These are phyloP conservation scores for Conus ventricosus DNA, from an alignment of 1,140 invertebrate genomes.

Conservation along the genomic window DNA sequence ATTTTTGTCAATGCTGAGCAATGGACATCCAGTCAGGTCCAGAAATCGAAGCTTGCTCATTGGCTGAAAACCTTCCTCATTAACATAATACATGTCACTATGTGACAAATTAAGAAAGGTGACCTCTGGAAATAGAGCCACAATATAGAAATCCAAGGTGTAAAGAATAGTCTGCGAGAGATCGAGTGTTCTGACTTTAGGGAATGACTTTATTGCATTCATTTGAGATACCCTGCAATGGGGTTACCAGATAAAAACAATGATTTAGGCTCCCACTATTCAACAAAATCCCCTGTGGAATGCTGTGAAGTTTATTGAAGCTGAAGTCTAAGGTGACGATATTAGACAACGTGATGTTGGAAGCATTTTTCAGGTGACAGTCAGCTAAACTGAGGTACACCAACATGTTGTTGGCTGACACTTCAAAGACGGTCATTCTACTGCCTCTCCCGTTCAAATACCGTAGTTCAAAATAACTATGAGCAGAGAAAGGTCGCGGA, in stretches of 20 bases:
- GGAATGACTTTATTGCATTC: neutral
- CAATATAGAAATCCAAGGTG: too few species aligned
- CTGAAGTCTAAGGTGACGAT: neutral
- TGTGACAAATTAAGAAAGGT: conserved; percentile 12
- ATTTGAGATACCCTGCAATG: neutral
- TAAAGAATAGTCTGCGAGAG: too few species aligned
- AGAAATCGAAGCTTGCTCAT: conserved; percentile 16
- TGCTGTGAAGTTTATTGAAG: neutral
- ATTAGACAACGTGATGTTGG: neutral
- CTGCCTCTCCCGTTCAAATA: neutral
- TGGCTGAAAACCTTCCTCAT: neutral
- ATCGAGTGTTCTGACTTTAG: too few species aligned
- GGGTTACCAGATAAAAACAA: neutral
- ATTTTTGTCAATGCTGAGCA: conserved; percentile 16
- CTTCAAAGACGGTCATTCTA: neutral
- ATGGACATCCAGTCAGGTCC: conserved; percentile 34
- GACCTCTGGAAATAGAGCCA: neutral
- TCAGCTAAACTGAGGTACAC: too few species aligned
- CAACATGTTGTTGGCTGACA: too few species aligned
- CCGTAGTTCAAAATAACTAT: neutral
- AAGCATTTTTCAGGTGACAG: neutral
- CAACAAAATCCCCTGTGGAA: neutral
- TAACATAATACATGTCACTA: neutral
- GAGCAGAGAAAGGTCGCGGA: too few species aligned
- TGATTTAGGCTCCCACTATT: neutral